A percentile compares a stretch with the other conserved stretches of the same genome.
Evolutionary conservation across 1,140 invertebrate species (phyloP).

Genomic region (Drosophila virilis): DNA sequence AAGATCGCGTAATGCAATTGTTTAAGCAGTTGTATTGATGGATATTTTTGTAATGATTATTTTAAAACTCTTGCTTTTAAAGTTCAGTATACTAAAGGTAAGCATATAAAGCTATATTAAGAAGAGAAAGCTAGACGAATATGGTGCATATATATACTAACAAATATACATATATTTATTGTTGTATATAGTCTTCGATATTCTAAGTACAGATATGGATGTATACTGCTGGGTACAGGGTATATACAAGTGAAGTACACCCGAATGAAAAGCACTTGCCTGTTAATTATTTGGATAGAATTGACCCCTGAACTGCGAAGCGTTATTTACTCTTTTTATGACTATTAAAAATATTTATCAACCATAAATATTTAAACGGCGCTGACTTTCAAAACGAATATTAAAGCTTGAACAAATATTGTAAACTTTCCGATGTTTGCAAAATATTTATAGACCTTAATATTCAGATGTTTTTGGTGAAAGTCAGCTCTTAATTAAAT

Average conservation of each 20-base stretch:
- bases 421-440: background rate
- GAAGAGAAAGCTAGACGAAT: too few species aligned
- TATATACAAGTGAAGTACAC: too few species aligned
- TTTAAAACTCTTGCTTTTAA: background rate
- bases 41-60: slow-evolving; percentile 13
- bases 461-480: background rate
- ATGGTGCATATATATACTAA: too few species aligned
- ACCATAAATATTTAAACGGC: background rate
- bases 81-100: background rate
- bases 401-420: background rate
- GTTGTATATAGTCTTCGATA: too few species aligned
- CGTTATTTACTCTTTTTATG: background rate
- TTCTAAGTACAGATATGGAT: too few species aligned
- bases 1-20: background rate
- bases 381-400: background rate
- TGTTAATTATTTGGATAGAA: too few species aligned
- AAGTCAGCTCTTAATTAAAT: too few species aligned
- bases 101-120: too few species aligned
- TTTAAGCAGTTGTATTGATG: slow-evolving; percentile 31
- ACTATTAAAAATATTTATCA: background rate
- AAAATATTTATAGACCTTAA: background rate
- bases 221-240: too few species aligned
- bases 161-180: too few species aligned
- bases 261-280: too few species aligned
- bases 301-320: too few species aligned